Evolutionary conservation across 2,113 vertebrate species (phyloP).

Genomic region (Coturnix japonica): DNA sequence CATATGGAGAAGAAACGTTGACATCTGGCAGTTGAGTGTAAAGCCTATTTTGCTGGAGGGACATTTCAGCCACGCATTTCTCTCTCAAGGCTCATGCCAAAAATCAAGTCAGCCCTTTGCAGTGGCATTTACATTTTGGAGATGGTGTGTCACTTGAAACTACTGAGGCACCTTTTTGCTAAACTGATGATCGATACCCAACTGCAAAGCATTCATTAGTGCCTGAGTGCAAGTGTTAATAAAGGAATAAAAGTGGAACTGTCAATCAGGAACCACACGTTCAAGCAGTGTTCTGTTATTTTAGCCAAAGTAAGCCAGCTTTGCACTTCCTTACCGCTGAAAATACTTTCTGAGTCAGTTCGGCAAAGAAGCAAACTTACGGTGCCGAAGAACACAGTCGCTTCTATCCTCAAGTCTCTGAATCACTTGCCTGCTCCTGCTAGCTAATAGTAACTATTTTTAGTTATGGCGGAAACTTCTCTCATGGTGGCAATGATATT

Average conservation of each 20-base stretch:
- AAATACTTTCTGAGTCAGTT: slow-evolving; percentile 44
- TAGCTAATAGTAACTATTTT: slow-evolving; percentile 70
- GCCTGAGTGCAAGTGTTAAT: neutral
- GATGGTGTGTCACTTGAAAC: neutral
- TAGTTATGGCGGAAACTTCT: slow-evolving; percentile 57
- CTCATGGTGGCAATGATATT: slow-evolving; percentile 20
- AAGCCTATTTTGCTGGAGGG: neutral
- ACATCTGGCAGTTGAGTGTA: neutral
- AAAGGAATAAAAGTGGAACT: slow-evolving; percentile 21
- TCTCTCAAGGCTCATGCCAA: neutral
- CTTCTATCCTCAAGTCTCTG: slow-evolving; percentile 1
- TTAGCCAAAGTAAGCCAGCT: slow-evolving; percentile 14
- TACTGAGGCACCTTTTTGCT: neutral
- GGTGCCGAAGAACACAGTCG: neutral
- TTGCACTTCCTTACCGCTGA: neutral
- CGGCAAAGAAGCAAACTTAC: neutral
- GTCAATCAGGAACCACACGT: neutral
- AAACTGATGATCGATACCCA: neutral
- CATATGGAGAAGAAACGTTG: neutral
- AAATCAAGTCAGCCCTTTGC: neutral
- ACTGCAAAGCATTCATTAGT: neutral
- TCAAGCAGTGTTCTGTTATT: neutral
- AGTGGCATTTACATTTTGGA: neutral
- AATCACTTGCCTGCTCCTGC: slow-evolving; percentile 41
- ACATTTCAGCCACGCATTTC: rapidly evolving